These are phyloP conservation scores for Drosophila ficusphila DNA, from an alignment of 1,140 invertebrate genomes.

Conservation along the genomic window DNA sequence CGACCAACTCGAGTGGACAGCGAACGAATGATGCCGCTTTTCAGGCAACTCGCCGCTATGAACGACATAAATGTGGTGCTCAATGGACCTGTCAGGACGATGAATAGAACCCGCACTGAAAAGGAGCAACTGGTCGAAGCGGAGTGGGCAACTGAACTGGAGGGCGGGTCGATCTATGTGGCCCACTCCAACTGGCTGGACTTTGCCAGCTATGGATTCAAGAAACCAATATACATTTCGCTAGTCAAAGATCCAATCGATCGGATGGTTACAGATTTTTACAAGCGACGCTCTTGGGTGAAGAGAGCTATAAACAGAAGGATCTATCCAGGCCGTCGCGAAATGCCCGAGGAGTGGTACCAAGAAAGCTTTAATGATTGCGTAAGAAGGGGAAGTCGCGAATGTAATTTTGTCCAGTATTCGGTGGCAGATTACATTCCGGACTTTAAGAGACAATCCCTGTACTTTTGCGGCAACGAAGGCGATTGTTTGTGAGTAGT, in stretches of 20 bases:
- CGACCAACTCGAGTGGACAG: constrained; percentile 92
- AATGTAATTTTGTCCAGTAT: constrained; percentile 92
- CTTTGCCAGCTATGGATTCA: constrained; percentile 87
- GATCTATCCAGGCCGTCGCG: constrained; percentile 91
- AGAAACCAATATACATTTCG: constrained; percentile 94
- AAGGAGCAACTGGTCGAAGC: constrained; percentile 90
- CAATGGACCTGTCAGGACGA: constrained; percentile 52
- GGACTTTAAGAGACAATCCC: constrained; percentile 90
- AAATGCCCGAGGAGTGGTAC: constrained; percentile 92
- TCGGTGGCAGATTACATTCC: constrained; percentile 91
- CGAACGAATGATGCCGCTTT: constrained; percentile 86
- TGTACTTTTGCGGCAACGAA: constrained; percentile 95
- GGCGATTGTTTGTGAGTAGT: constrained; percentile 91
- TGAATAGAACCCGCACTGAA: constrained; percentile 67
- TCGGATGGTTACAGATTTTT: constrained; percentile 93
- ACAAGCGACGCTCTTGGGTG: constrained; percentile 88
- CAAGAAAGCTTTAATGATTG: constrained; percentile 96
- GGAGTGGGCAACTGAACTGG: constrained; percentile 67
- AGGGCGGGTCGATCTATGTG: constrained; percentile 66
- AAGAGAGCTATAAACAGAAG: constrained; percentile 95
- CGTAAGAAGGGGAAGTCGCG: constrained; percentile 91
- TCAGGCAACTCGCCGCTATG: constrained; percentile 91
- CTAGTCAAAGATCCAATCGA: constrained; percentile 94
- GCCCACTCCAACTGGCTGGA: constrained; percentile 85
- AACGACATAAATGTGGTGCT: constrained; percentile 60